Base-by-base conservation (phyloP, 2,113 vertebrate genomes). In the Otolemur garnettii region DNA sequence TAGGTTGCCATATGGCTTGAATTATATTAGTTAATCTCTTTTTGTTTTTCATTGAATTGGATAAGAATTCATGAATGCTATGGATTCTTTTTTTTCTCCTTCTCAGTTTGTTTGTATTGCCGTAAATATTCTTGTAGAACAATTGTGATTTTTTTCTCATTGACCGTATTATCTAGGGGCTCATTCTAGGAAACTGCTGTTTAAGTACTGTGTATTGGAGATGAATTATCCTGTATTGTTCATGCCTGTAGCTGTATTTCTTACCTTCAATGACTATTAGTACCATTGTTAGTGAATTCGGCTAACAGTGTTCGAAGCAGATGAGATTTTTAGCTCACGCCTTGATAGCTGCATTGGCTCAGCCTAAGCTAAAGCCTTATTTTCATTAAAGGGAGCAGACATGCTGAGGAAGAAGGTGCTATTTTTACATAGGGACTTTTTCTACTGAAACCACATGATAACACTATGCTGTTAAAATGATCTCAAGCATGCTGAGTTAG, bases 401-500 rank as follows among this genome's bases (percentile, higher is more conserved):
- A 96, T 97, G 97, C 97, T 97, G 97, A 98, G 96, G 96, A 97
- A 96, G 97, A 97, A 98, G 94, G 97, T 96, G 97, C 97, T 97
- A 98, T 98, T 98, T 98, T 98, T 98, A 97, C 94, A 97, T 83
- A 79, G 94, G 97, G 96, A 96, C 96, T 97, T 98, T 97, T 96
- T 96, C 96, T 95, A 97, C 97, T 96, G 95, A 98, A 98, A 97
- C 97, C 97, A 96, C 97, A 96, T 95, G 97, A 96, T 94, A 97
- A 97, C 97, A 96, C 96, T 96, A 81, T 96, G 94, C 97, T 96
- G 93, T 98, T 97, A 96, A 97, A 96, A 96, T 94, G 95, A 98
- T 98, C 97, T 95, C 89, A 74, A 93, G 95, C 96, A 82, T 97
- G 97, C 97, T 97, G 97, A 97, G 97, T 96, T 97, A 97, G 97